Evolutionary conservation across 1,140 invertebrate species (phyloP), one percentile per base, ranked within the genome.

Genomic region (Drosophila guanche): DNA sequence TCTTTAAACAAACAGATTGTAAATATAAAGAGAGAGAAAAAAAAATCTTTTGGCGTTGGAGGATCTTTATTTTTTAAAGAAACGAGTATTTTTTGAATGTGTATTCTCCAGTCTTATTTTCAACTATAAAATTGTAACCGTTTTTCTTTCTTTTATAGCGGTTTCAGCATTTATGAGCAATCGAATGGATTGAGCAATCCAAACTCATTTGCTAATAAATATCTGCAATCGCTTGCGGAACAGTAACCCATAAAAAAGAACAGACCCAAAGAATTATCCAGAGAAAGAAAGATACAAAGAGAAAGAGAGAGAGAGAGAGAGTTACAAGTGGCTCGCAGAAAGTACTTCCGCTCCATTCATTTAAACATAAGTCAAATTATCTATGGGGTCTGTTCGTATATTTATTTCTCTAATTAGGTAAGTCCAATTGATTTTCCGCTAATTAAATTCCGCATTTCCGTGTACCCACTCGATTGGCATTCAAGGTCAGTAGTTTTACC

Each of bases 281-380:
- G 10, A n/a, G 57, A 59, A n/a, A 47, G n/a, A n/a, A 27, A 43
- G 10, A 57, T 1, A 12, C 4, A 37, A 1, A 4, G 33, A 37
- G 10, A 37, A 10, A 23, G 5, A 40, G 6, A 10, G 14, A 48
- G 57, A 60, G 14, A 50, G 14, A 41, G 20, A 58, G 14, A 41
- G 20, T 55, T 20, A 48, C 42, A 10, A 37, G 33, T 37, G 14
- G 45, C 52, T 10, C 48, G 22, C 42, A 54, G 14, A 53, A 33
- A 80, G 70, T n/a, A 78, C 57, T 81, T 83, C 67, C 73, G 66
- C 70, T 70, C 54, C 69, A 47, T 25, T 2, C 52, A 74, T 47
- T 79, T 59, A 48, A 56, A 43, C 43, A 46, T 41, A 50, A 62
- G 62, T 79, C 60, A 56, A 83, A 51, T 81, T 74, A 57, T 52